phyloP scores from a whole-genome alignment of 2,113 vertebrate genomes.

The Lepus americanus region DNA sequence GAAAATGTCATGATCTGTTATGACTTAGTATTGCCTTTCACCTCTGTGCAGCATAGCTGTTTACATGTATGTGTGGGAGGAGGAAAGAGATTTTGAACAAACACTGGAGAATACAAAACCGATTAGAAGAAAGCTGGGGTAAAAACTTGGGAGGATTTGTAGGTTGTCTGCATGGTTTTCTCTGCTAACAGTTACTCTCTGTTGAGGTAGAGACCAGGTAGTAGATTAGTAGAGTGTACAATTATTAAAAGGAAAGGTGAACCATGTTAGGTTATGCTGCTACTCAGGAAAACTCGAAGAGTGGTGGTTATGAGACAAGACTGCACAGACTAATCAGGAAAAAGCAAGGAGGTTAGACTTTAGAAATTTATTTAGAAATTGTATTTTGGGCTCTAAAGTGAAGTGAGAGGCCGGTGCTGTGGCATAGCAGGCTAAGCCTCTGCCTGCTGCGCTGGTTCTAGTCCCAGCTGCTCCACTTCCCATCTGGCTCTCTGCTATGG shows the following conservation, averaged over 20 bases:
- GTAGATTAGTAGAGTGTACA: neutral
- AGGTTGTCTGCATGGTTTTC: neutral
- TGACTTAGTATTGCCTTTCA: conserved; percentile 47
- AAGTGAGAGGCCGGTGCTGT: too few species aligned
- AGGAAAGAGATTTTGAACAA: conserved; percentile 45
- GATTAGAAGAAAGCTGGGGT: neutral
- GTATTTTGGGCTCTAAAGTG: conserved; percentile 4
- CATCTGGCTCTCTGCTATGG: too few species aligned
- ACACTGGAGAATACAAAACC: neutral
- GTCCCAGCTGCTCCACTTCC: too few species aligned
- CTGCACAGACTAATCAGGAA: neutral
- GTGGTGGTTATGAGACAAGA: neutral
- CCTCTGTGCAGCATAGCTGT: neutral
- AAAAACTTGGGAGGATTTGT: neutral
- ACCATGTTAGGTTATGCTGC: neutral
- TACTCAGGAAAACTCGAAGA: neutral
- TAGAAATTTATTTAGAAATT: neutral
- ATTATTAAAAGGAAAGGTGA: conserved; percentile 54
- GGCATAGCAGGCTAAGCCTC: too few species aligned
- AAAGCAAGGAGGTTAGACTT: neutral
- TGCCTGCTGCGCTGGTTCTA: too few species aligned
- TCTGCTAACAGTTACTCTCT: neutral
- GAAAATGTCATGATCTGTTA: conserved; percentile 48
- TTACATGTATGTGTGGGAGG: conserved; percentile 37
- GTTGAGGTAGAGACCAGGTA: conserved; percentile 20